Conservation (phyloP, 2,797 vertebrate species). For the Sebastes steindachneri region DNA sequence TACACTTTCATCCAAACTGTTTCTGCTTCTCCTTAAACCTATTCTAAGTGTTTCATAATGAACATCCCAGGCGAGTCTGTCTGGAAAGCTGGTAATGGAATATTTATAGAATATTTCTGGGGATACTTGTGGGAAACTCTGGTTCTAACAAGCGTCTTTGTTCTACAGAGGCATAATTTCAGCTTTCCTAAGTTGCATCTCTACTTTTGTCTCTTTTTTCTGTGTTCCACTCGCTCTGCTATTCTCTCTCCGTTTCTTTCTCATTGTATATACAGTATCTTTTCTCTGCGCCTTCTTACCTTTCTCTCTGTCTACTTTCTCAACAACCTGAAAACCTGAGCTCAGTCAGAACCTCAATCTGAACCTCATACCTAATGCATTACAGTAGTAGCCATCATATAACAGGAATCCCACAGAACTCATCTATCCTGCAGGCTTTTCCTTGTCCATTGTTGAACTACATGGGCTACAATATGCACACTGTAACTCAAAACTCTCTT, state of each 20-base stretch:
- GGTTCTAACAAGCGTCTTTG: slow-evolving; percentile 60
- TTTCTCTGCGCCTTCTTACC: slow-evolving; percentile 1
- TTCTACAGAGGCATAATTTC: slow-evolving; percentile 52
- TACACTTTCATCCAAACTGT: slow-evolving; percentile 55
- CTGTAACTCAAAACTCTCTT: slow-evolving; percentile 38
- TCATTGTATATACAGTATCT: slow-evolving; percentile 23
- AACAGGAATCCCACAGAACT: slow-evolving; percentile 31
- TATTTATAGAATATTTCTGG: slow-evolving; percentile 73
- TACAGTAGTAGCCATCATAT: slow-evolving; percentile 32
- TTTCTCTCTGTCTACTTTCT: slow-evolving; percentile 25
- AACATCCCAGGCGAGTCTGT: slow-evolving; percentile 61
- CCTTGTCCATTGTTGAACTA: slow-evolving; percentile 24
- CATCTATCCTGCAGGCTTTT: slow-evolving; percentile 35
- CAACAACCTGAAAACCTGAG: slow-evolving; percentile 39
- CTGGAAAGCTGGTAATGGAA: slow-evolving; percentile 68
- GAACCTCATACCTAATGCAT: slow-evolving; percentile 61
- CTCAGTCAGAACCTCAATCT: slow-evolving; percentile 52
- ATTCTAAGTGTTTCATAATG: slow-evolving; percentile 62
- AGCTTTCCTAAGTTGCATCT: slow-evolving; percentile 30
- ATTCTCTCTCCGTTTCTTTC: slow-evolving; percentile 28
- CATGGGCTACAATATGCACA: slow-evolving; percentile 5
- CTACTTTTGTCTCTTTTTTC: slow-evolving; percentile 13
- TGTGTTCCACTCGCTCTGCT: slow-evolving; percentile 14
- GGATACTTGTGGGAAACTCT: slow-evolving; percentile 63
- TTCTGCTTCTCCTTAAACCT: slow-evolving; percentile 53